phyloP scores from a whole-genome alignment of 2,113 vertebrate species.

The Salminus brasiliensis region DNA sequence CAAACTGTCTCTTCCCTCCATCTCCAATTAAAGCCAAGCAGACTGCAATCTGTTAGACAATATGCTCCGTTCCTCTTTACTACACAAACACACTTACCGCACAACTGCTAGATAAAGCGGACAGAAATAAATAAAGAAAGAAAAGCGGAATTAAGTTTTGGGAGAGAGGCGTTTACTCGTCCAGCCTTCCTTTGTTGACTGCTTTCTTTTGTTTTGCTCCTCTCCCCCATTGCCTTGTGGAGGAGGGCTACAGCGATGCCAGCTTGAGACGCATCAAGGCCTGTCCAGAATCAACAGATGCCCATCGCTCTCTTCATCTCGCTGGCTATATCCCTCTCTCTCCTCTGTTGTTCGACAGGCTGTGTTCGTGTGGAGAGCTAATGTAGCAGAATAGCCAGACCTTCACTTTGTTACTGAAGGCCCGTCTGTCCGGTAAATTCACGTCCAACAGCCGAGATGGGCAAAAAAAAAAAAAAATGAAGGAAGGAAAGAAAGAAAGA shows the following conservation, averaged over 20 bases:
- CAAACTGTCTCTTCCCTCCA: constrained; percentile 62
- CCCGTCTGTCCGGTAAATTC: constrained; percentile 36
- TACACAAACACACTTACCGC: constrained; percentile 69
- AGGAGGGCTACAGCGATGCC: constrained; percentile 27
- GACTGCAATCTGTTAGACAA: constrained; percentile 77
- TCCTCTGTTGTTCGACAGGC: constrained; percentile 35
- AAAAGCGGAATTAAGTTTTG: neutral
- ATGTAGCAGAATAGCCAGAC: constrained; percentile 45
- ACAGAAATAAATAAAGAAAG: neutral
- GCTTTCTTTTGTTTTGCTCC: constrained; percentile 4
- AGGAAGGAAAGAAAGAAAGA: neutral
- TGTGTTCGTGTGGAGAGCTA: constrained; percentile 43
- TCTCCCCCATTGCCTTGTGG: constrained; percentile 3
- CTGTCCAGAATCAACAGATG: constrained; percentile 47
- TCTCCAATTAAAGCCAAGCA: constrained; percentile 70
- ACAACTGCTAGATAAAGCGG: constrained; percentile 58
- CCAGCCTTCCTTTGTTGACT: constrained; percentile 41
- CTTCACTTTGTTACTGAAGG: constrained; percentile 41
- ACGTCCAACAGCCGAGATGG: constrained; percentile 27
- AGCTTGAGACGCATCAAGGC: constrained; percentile 39
- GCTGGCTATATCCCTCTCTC: constrained; percentile 1
- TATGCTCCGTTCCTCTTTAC: constrained; percentile 76
- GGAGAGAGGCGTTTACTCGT: constrained; percentile 22
- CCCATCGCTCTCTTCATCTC: constrained; percentile 25
- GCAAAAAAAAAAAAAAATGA: constrained; percentile 1